These are phyloP conservation scores for Echiichthys vipera DNA, from an alignment of 2,797 vertebrate genomes.

Conservation along the genomic window DNA sequence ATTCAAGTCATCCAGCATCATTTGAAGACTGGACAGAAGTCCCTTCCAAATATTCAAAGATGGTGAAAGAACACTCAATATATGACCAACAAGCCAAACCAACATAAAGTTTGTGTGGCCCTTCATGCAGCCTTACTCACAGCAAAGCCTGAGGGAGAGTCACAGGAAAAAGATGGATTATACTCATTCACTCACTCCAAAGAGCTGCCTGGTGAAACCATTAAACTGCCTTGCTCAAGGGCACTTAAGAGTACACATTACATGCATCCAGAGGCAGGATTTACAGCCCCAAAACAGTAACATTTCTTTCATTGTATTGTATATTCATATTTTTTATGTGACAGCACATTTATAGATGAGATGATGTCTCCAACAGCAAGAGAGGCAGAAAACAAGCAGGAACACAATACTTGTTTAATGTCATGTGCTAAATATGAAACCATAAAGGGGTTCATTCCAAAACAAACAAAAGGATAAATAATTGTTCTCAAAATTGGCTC, in stretches of 20 bases:
- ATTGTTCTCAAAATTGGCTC: background rate
- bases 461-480: background rate
- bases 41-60: background rate
- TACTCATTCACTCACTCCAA: slow-evolving; percentile 19
- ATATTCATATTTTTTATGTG: too few relatives aligned
- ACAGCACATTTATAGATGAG: slow-evolving; percentile 13
- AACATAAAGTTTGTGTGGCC: slow-evolving; percentile 12
- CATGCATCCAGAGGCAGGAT: slow-evolving; percentile 3
- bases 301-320: background rate
- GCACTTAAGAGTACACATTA: slow-evolving; percentile 8
- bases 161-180: slow-evolving; percentile 32
- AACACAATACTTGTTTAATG: background rate
- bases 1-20: too few relatives aligned
- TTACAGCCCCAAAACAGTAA: background rate
- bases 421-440: slow-evolving; percentile 11
- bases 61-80: background rate
- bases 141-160: slow-evolving; percentile 14
- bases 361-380: background rate
- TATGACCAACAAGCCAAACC: slow-evolving; percentile 2
- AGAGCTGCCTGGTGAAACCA: slow-evolving; percentile 14
- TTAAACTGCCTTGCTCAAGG: slow-evolving; percentile 28
- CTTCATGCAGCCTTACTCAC: slow-evolving; percentile 11
- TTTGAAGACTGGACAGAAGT: background rate
- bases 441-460: background rate
- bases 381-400: background rate